Evolutionary conservation across 1,140 invertebrate genomes (phyloP).

Genomic region (Aphaenogaster ashmeadi): DNA sequence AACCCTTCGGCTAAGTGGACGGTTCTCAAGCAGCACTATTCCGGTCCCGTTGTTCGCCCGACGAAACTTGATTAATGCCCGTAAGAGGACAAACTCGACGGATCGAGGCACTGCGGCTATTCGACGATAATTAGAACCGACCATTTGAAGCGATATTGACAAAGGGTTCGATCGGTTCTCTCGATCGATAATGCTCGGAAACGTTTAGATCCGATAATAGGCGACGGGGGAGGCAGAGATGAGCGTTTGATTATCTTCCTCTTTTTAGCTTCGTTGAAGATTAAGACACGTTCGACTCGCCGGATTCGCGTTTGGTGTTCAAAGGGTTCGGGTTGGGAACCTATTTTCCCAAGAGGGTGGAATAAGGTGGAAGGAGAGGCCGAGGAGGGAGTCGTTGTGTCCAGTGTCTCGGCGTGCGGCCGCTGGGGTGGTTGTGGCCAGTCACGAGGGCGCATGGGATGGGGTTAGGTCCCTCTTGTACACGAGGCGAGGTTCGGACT

Average conservation of each 20-base stretch:
- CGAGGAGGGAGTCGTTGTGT: constrained; percentile 84
- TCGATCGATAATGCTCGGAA: constrained; percentile 40
- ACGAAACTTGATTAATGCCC: constrained; percentile 64
- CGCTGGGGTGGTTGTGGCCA: constrained; percentile 85
- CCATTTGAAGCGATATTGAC: constrained; percentile 57
- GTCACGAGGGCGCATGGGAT: constrained; percentile 85
- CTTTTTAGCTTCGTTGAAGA: constrained; percentile 40
- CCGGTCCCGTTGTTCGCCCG: constrained; percentile 68
- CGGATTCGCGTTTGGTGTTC: constrained; percentile 42
- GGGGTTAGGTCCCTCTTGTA: constrained; percentile 86
- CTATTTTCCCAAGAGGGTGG: constrained; percentile 82
- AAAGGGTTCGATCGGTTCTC: constrained; percentile 44
- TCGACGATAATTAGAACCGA: constrained; percentile 64
- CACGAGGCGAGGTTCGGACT: constrained; percentile 85
- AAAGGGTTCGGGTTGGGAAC: constrained; percentile 82
- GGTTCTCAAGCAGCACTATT: constrained; percentile 83
- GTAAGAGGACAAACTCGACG: constrained; percentile 62
- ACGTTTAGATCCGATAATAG: constrained; percentile 34
- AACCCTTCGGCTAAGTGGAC: constrained; percentile 84
- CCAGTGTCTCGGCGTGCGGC: constrained; percentile 85
- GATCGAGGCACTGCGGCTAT: constrained; percentile 56
- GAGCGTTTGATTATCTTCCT: constrained; percentile 34
- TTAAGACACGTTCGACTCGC: constrained; percentile 32
- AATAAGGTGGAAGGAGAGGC: constrained; percentile 76
- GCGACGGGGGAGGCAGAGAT: not conserved